These are phyloP conservation scores for Gymnothorax reevesii DNA, from an alignment of 2,797 vertebrate genomes.

Conservation along the genomic window DNA sequence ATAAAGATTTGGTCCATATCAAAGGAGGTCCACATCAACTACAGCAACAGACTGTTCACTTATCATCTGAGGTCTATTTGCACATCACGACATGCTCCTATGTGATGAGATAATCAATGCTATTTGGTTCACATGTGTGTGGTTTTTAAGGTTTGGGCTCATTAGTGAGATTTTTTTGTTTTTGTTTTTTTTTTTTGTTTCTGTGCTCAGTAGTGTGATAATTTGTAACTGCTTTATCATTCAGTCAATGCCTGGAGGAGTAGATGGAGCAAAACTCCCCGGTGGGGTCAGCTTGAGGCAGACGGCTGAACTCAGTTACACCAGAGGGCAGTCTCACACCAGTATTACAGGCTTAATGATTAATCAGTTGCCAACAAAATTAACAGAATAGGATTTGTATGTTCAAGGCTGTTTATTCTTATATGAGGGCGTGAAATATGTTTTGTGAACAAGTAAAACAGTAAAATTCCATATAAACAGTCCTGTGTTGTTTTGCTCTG, in stretches of 20 bases:
- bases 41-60: no score
- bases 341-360: conserved; percentile 35
- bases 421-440: neutral
- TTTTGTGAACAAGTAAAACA: neutral
- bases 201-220: neutral
- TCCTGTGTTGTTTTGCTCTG: neutral
- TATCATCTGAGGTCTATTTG: no score
- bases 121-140: no score
- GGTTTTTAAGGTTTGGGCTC: no score
- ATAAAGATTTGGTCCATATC: no score
- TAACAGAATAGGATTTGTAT: neutral
- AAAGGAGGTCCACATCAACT: no score
- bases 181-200: neutral
- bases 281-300: conserved; percentile 18
- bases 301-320: conserved; percentile 47
- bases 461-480: no score
- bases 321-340: conserved; percentile 71
- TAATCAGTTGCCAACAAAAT: neutral
- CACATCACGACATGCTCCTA: no score
- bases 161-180: no score
- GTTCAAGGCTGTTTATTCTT: neutral
- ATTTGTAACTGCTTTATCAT: neutral
- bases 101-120: no score
- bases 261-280: neutral
- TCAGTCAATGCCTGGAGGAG: neutral